These are phyloP conservation scores for Tichodroma muraria DNA, from an alignment of 2,113 vertebrate genomes.

Conservation along the genomic window DNA sequence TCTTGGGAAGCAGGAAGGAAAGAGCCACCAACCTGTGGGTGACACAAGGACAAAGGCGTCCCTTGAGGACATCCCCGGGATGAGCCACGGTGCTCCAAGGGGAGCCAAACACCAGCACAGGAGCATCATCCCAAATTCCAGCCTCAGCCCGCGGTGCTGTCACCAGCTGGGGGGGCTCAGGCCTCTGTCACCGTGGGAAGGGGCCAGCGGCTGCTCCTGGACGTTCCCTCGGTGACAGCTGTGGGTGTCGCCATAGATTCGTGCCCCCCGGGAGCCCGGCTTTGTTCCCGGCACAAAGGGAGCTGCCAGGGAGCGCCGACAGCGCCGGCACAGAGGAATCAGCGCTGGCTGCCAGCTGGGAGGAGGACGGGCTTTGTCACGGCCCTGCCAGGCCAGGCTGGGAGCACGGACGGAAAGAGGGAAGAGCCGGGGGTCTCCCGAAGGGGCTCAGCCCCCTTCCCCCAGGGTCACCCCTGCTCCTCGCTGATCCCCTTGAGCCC, in stretches of 20 bases:
- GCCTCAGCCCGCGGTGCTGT: neutral
- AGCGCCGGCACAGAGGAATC: neutral
- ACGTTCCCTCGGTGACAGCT: neutral
- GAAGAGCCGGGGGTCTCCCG: neutral
- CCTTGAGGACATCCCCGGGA: neutral
- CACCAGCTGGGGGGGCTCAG: neutral
- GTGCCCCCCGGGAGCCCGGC: neutral
- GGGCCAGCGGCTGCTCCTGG: neutral
- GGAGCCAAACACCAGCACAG: rapidly evolving
- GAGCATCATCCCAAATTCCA: neutral
- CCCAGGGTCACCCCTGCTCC: neutral
- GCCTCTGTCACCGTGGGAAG: rapidly evolving
- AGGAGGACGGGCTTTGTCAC: neutral
- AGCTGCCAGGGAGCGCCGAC: neutral
- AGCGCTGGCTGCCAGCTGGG: neutral
- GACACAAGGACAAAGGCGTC: neutral
- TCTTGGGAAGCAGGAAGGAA: no score
- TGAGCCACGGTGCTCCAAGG: rapidly evolving
- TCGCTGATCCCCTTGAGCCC: neutral
- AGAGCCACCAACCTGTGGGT: neutral
- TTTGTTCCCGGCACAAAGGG: neutral
- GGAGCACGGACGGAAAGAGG: neutral
- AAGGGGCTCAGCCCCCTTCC: neutral
- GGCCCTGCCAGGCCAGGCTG: neutral
- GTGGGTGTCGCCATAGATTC: rapidly evolving